Evolutionary conservation across 2,888 invertebrate genomes (phyloP).

Genomic region (Zootermopsis nevadensis): DNA sequence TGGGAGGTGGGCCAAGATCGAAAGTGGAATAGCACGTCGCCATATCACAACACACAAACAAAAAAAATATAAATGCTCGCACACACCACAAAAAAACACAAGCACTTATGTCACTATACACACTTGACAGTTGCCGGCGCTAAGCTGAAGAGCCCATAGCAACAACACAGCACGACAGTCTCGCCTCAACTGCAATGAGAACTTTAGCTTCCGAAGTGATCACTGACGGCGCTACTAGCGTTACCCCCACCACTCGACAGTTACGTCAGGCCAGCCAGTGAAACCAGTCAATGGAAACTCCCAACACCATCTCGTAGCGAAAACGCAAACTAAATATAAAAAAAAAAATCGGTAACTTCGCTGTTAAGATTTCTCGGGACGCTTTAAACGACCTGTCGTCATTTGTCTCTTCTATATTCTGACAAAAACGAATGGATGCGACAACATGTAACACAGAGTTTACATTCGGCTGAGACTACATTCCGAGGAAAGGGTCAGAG

Average conservation of each 20-base stretch:
- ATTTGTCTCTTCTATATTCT: background rate
- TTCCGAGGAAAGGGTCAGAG: no score
- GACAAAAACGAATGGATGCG: no score
- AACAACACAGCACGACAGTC: slow-evolving; percentile 50
- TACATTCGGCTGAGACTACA: no score
- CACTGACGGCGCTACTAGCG: slow-evolving; percentile 26
- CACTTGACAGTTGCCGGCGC: slow-evolving; percentile 40
- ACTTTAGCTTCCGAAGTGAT: background rate
- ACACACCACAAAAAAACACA: slow-evolving; percentile 38
- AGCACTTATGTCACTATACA: slow-evolving; percentile 35
- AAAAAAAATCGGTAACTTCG: background rate
- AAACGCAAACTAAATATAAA: background rate
- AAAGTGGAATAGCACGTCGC: slow-evolving; percentile 62
- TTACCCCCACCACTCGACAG: background rate
- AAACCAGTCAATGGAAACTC: background rate
- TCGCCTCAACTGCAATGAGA: slow-evolving; percentile 47
- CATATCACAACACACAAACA: slow-evolving; percentile 45
- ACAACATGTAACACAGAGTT: no score
- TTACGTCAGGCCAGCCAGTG: background rate
- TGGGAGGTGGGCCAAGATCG: slow-evolving; percentile 61
- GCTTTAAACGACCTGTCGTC: background rate
- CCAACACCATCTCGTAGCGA: background rate
- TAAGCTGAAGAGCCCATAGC: background rate
- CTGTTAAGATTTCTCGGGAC: background rate
- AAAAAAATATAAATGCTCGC: slow-evolving; percentile 40